phyloP scores from a whole-genome alignment of 2,888 invertebrate genomes.

The Automeris io region DNA sequence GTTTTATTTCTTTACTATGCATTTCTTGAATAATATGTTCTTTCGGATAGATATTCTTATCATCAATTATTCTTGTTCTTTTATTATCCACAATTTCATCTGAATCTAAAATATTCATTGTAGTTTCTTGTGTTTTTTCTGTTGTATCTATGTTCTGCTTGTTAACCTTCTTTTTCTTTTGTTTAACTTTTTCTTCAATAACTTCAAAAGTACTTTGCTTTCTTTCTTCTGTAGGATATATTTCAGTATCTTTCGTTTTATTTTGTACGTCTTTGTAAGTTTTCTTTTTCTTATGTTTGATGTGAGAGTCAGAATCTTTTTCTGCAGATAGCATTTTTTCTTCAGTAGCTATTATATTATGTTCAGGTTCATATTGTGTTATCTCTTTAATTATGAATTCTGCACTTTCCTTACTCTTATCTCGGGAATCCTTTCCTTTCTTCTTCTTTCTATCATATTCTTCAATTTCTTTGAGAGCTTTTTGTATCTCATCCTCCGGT shows the following conservation, averaged over 20 bases:
- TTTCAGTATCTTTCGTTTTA: constrained; percentile 12
- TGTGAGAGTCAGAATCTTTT: constrained; percentile 17
- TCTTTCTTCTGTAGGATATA: constrained; percentile 19
- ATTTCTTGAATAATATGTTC: neutral
- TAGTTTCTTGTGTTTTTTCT: constrained; percentile 6
- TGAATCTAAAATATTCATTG: neutral
- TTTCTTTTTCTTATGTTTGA: constrained; percentile 38
- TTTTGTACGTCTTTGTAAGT: constrained; percentile 22
- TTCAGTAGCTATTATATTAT: constrained; percentile 9
- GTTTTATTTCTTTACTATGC: constrained; percentile 7
- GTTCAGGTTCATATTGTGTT: constrained; percentile 6
- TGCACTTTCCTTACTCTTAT: constrained; percentile 33
- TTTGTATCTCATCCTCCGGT: constrained; percentile 58
- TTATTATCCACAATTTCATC: constrained; percentile 3
- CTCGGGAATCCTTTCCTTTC: constrained; percentile 37
- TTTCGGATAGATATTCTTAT: neutral
- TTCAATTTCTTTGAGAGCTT: constrained; percentile 65
- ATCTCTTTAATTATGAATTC: constrained; percentile 13
- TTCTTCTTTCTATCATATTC: constrained; percentile 57
- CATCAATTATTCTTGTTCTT: neutral
- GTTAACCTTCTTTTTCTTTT: constrained; percentile 25
- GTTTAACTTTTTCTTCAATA: constrained; percentile 8
- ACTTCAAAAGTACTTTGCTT: neutral
- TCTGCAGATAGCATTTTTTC: constrained; percentile 2
- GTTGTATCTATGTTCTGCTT: constrained; percentile 20